Percentiles rank a stretch among this genome's conserved stretches.
Evolutionary conservation across 2,888 invertebrate genomes (phyloP).

Genomic region (Spicauda simplicius): DNA sequence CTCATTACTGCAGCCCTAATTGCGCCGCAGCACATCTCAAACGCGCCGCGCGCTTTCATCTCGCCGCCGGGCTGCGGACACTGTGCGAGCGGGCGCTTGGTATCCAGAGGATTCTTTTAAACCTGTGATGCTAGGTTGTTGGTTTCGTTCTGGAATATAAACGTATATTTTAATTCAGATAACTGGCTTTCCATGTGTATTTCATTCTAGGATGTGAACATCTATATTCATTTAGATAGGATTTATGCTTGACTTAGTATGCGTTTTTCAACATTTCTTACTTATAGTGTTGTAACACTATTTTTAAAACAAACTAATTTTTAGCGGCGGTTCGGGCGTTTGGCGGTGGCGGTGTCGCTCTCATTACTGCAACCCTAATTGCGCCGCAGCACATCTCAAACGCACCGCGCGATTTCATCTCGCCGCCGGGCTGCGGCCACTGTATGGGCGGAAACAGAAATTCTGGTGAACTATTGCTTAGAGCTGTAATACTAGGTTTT

Average conservation of each 20-base stretch:
- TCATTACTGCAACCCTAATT: slow-evolving; percentile 80
- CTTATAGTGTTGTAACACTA: too few relatives aligned
- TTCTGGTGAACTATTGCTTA: not conserved
- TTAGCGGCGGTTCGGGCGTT: slow-evolving; percentile 63
- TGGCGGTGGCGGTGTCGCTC: slow-evolving; percentile 80
- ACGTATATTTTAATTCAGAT: too few relatives aligned
- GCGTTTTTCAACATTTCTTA: too few relatives aligned
- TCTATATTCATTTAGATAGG: too few relatives aligned
- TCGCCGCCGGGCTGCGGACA: slow-evolving; percentile 57
- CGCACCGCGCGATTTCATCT: slow-evolving; percentile 80
- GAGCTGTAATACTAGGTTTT: not conserved
- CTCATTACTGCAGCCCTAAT: slow-evolving; percentile 80
- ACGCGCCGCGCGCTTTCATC: slow-evolving; percentile 80
- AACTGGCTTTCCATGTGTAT: too few relatives aligned
- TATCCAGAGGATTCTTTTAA: not conserved
- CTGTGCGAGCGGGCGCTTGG: slow-evolving; percentile 5
- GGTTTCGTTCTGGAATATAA: not conserved
- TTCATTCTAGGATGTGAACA: too few relatives aligned
- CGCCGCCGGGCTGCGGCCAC: slow-evolving; percentile 53
- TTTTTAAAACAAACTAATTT: too few relatives aligned
- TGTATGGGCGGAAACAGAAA: not conserved
- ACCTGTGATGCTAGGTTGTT: not conserved
- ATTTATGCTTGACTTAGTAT: too few relatives aligned
- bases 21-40: slow-evolving; percentile 73
- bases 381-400: slow-evolving; percentile 73